Evolutionary conservation across 2,797 vertebrate species (phyloP).

Genomic region (Enteromius trimaculatus): DNA sequence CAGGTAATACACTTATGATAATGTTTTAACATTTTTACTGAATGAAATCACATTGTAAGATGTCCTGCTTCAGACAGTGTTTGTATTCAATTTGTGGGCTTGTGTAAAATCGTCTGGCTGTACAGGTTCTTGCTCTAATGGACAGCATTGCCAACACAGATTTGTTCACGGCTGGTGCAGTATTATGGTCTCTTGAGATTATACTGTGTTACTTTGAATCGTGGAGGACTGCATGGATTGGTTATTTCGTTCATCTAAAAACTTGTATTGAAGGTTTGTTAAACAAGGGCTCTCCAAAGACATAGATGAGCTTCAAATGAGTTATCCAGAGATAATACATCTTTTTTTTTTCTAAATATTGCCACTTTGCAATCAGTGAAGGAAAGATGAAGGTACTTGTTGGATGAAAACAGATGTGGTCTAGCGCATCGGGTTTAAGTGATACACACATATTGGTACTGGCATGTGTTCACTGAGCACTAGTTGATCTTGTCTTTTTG

Average conservation of each 20-base stretch:
- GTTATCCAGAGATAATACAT: conserved; percentile 12
- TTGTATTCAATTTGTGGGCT: conserved; percentile 10
- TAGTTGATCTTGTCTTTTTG: conserved; percentile 25
- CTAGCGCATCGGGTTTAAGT: background rate
- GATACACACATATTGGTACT: conserved; percentile 38
- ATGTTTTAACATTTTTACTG: conserved; percentile 38
- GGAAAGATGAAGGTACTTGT: conserved; percentile 30
- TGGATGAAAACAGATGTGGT: conserved; percentile 16
- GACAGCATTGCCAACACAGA: background rate
- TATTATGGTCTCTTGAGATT: conserved; percentile 13
- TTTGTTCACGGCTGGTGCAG: conserved; percentile 5
- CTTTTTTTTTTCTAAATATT: background rate
- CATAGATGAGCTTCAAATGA: conserved; percentile 3
- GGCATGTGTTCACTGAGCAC: conserved; percentile 11
- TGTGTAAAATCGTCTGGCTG: conserved; percentile 8
- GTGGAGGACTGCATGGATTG: conserved; percentile 21
- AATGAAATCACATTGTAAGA: background rate
- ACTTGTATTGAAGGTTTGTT: background rate
- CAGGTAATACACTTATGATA: background rate
- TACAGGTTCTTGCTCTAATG: background rate
- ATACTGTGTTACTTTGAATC: conserved; percentile 9
- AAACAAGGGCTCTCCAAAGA: conserved; percentile 13
- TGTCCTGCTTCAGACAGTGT: conserved; percentile 9
- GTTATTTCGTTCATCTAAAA: background rate
- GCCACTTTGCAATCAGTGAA: conserved; percentile 7